These are phyloP conservation scores for Callyntrura guangdongensis DNA, from an alignment of 2,888 invertebrate species.

Conservation along the genomic window DNA sequence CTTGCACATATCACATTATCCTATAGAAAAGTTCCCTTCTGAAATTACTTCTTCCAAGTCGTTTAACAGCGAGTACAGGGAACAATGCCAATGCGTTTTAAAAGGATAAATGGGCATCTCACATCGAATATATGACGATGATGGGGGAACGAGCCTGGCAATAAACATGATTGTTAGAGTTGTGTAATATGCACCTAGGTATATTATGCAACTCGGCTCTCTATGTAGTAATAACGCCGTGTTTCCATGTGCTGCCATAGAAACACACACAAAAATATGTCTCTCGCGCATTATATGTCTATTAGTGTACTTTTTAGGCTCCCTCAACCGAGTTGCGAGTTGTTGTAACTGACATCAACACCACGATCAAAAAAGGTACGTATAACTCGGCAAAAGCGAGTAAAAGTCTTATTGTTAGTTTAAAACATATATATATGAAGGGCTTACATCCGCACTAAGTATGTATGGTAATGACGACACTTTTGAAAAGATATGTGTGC, in stretches of 20 bases:
- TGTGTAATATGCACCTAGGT: background rate
- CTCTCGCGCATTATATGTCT: too few relatives aligned
- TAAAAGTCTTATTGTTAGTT: too few relatives aligned
- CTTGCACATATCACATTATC: slow-evolving; percentile 29
- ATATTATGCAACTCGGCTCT: background rate
- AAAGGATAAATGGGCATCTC: slow-evolving; percentile 45
- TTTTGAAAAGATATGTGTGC: background rate
- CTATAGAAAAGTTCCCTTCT: slow-evolving; percentile 52
- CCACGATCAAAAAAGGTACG: background rate
- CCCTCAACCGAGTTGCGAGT: too few relatives aligned
- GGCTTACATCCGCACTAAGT: background rate
- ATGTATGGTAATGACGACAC: slow-evolving; percentile 49
- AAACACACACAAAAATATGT: slow-evolving; percentile 4
- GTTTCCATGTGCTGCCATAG: background rate
- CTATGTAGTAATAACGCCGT: too few relatives aligned
- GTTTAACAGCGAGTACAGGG: slow-evolving; percentile 62
- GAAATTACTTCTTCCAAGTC: slow-evolving; percentile 67
- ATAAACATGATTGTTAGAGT: slow-evolving; percentile 25
- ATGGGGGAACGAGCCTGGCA: background rate
- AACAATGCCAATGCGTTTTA: slow-evolving; percentile 58
- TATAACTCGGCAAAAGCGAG: background rate
- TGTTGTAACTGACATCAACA: too few relatives aligned
- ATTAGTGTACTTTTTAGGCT: too few relatives aligned
- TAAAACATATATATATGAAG: background rate
- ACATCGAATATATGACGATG: slow-evolving; percentile 20